Percentiles rank a stretch among this genome's conserved stretches.
These are phyloP conservation scores for Phyllostomus hastatus DNA, from an alignment of 2,113 vertebrate species.

Conservation along the genomic window DNA sequence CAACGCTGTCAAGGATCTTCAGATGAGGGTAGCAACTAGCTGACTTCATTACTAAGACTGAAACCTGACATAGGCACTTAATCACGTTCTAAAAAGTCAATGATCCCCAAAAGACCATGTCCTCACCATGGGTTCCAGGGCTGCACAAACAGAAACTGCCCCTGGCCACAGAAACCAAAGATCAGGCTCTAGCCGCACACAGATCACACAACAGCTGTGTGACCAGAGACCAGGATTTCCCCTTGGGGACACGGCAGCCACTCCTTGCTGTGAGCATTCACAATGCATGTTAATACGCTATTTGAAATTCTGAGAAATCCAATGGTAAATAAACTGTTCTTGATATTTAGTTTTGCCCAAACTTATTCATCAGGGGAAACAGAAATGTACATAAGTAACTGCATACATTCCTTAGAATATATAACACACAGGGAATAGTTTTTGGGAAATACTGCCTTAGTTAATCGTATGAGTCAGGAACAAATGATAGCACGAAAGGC, in stretches of 20 bases:
- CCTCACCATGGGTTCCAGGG: neutral
- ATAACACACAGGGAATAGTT: neutral
- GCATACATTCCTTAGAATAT: neutral
- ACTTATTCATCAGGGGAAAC: neutral
- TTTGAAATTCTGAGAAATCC: neutral
- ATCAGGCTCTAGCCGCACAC: neutral
- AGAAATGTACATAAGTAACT: neutral
- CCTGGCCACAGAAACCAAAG: neutral
- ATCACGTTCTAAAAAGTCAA: neutral
- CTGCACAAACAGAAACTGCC: neutral
- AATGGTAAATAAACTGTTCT: neutral
- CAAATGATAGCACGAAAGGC: neutral
- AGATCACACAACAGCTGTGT: rapidly evolving
- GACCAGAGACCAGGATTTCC: neutral
- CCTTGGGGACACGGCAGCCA: neutral
- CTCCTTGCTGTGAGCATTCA: neutral
- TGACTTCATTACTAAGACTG: neutral
- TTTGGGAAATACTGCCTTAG: neutral
- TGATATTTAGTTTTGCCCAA: neutral
- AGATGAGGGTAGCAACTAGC: neutral
- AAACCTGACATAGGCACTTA: neutral
- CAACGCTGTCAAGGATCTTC: neutral
- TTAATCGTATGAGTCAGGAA: neutral
- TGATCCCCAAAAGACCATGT: neutral
- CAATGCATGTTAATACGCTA: neutral